Evolutionary conservation across 2,113 vertebrate species (phyloP).

Genomic region (Mohoua ochrocephala): DNA sequence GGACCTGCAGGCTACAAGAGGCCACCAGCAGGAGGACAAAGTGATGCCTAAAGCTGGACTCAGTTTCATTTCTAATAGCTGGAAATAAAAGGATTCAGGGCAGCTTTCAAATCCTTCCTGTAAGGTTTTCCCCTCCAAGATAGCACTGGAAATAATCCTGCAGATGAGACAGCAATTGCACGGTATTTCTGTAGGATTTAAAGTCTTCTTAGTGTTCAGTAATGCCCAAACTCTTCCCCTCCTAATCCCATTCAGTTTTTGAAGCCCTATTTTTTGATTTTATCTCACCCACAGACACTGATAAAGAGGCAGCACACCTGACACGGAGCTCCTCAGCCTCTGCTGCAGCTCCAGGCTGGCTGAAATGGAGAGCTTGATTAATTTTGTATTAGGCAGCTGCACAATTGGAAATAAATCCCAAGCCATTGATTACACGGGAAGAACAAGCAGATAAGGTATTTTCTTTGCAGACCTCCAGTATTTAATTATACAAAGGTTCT

Average conservation of each 20-base stretch:
- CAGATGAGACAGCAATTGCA: neutral
- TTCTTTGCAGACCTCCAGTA: neutral
- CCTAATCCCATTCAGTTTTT: neutral
- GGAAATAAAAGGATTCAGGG: neutral
- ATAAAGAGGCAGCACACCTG: neutral
- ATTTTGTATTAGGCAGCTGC: neutral
- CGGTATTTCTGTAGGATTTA: neutral
- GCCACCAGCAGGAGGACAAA: neutral
- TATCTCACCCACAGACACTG: neutral
- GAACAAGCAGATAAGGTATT: constrained; percentile 1
- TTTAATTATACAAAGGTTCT: neutral
- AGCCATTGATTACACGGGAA: neutral
- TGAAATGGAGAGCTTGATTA: neutral
- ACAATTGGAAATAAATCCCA: neutral
- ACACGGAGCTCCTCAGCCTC: neutral
- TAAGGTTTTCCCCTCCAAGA: neutral
- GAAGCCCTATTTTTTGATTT: neutral
- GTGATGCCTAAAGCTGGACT: neutral
- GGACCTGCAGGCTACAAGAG: neutral
- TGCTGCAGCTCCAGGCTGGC: neutral
- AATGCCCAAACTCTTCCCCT: neutral
- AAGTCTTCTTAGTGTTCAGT: neutral
- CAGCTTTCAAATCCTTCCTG: neutral
- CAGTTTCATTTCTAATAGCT: neutral
- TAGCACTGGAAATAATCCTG: neutral